Conservation (phyloP, 2,113 vertebrate genomes). For the Tachycineta bicolor region DNA sequence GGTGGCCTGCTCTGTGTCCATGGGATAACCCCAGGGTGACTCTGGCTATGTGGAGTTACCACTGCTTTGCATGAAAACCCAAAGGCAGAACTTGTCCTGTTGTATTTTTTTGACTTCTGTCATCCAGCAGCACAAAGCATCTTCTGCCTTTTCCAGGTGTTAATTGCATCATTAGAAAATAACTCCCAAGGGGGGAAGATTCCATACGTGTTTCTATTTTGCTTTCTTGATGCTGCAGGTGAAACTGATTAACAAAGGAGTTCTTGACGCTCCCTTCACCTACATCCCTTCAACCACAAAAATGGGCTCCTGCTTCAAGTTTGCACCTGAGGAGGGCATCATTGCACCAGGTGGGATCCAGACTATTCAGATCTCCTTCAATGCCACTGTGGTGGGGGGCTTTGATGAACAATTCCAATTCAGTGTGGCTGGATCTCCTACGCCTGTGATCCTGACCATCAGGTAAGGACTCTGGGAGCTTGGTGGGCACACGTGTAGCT, state of each 20-base stretch:
- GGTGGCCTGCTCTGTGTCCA: neutral
- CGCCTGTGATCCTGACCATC: slow-evolving; percentile 76
- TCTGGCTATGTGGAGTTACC: neutral
- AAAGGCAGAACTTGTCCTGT: neutral
- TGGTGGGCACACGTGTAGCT: neutral
- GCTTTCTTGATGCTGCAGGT: slow-evolving; percentile 65
- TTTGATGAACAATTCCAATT: slow-evolving; percentile 76
- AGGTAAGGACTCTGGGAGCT: slow-evolving; percentile 69
- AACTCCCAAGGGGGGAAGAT: neutral
- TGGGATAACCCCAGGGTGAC: neutral
- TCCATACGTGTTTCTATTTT: neutral
- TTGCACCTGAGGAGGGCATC: too few relatives aligned
- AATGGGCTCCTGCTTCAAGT: too few relatives aligned
- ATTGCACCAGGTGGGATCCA: too few relatives aligned
- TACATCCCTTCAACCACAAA: too few relatives aligned
- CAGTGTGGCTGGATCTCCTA: slow-evolving; percentile 70
- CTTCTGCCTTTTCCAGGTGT: neutral
- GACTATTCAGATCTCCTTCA: too few relatives aligned
- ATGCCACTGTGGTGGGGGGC: too few relatives aligned
- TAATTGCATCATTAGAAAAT: neutral
- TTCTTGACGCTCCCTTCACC: slow-evolving; percentile 68
- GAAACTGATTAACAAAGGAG: slow-evolving; percentile 80
- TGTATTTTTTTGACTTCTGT: neutral
- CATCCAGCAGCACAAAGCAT: neutral
- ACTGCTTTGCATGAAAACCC: neutral